Conservation (phyloP, 1,140 invertebrate species). For the Lutraria rhynchaena region DNA sequence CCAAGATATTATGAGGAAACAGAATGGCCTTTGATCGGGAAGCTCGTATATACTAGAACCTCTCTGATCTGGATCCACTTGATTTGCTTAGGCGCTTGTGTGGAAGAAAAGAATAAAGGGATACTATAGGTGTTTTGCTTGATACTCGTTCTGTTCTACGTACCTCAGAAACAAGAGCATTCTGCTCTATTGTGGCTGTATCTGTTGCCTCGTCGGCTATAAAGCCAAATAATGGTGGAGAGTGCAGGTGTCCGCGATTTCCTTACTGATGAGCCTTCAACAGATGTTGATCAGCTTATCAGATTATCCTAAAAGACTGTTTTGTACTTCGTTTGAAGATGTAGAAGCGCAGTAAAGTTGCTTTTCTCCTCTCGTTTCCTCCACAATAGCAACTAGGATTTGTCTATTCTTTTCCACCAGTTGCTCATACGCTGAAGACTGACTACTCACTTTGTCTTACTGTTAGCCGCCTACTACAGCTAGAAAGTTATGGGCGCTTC, state of each 20-base stretch:
- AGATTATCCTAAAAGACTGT: slow-evolving; percentile 26
- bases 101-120: background rate
- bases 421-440: slow-evolving; percentile 5
- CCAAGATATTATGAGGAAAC: no score
- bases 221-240: slow-evolving; percentile 31
- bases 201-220: slow-evolving; percentile 49
- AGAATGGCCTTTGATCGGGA: no score
- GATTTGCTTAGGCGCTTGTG: background rate
- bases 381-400: slow-evolving; percentile 31
- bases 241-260: background rate
- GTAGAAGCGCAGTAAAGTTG: slow-evolving; percentile 2
- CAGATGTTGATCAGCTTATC: slow-evolving; percentile 37
- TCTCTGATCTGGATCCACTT: no score
- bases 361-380: background rate
- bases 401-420: slow-evolving; percentile 40
- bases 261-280: slow-evolving; percentile 17
- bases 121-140: background rate
- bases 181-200: slow-evolving; percentile 19
- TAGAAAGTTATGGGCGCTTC: slow-evolving; percentile 46
- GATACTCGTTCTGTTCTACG: background rate
- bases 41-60: no score
- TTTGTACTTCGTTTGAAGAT: slow-evolving; percentile 23
- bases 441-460: slow-evolving; percentile 19
- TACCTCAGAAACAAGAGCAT: slow-evolving; percentile 35
- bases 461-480: slow-evolving; percentile 6